These are phyloP conservation scores for Hemibagrus wyckioides DNA, from an alignment of 2,113 vertebrate genomes.

Conservation along the genomic window DNA sequence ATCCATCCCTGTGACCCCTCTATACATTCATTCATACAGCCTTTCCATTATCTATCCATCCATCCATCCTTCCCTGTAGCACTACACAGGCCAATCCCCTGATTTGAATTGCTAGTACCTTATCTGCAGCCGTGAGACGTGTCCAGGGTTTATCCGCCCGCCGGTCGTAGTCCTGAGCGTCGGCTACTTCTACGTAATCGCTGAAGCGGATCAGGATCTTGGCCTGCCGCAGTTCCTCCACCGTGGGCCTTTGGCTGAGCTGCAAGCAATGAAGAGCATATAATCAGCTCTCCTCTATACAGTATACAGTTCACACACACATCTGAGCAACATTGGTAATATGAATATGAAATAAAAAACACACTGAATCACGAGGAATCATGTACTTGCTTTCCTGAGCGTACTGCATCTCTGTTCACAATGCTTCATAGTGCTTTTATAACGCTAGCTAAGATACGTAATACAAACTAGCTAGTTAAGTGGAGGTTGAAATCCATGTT, in stretches of 20 bases:
- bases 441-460: neutral
- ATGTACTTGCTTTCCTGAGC: neutral
- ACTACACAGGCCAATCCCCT: too few relatives aligned
- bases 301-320: neutral
- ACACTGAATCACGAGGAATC: neutral
- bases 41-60: too few relatives aligned
- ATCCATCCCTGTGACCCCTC: too few relatives aligned
- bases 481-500: too few relatives aligned
- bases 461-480: too few relatives aligned
- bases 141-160: slow-evolving; percentile 98
- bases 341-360: neutral
- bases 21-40: too few relatives aligned
- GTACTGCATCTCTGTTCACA: neutral
- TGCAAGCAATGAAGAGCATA: slow-evolving; percentile 55
- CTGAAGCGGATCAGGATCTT: slow-evolving; percentile 98
- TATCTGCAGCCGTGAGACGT: slow-evolving; percentile 94
- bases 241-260: slow-evolving; percentile 97
- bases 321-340: neutral
- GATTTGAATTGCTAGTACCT: slow-evolving; percentile 72
- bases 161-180: slow-evolving; percentile 95
- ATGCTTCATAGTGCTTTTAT: neutral
- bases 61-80: too few relatives aligned
- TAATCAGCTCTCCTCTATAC: neutral
- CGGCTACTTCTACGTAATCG: slow-evolving; percentile 96
- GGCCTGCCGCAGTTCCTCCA: slow-evolving; percentile 92